phyloP scores from a whole-genome alignment of 2,888 invertebrate genomes.

The Caenorhabditis auriculariae region DNA sequence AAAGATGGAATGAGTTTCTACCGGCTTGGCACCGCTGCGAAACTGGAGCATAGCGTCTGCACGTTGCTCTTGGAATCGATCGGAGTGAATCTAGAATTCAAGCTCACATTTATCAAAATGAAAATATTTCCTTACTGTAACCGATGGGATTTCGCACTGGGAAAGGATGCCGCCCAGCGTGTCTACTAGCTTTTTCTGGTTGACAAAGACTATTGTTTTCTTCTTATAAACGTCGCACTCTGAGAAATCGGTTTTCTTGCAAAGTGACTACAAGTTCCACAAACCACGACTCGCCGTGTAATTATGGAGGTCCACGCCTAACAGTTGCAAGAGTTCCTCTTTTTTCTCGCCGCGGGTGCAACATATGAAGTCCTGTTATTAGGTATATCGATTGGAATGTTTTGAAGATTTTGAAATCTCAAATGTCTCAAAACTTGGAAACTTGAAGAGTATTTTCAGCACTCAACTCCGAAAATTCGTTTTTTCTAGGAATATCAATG shows the following conservation, averaged over 20 bases:
- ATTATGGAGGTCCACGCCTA: constrained; percentile 65
- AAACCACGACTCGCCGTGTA: constrained; percentile 22
- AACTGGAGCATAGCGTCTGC: constrained; percentile 79
- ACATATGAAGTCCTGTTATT: constrained; percentile 36
- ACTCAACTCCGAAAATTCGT: too few species aligned
- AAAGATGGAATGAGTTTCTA: too few species aligned
- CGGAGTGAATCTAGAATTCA: constrained; percentile 74
- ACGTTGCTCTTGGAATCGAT: constrained; percentile 69
- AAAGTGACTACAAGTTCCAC: constrained; percentile 1
- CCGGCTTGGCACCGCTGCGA: constrained; percentile 40
- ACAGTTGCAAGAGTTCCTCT: constrained; percentile 74
- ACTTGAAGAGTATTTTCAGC: too few species aligned
- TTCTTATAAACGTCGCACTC: constrained; percentile 31
- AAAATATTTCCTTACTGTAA: constrained; percentile 65
- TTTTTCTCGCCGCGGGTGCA: constrained; percentile 74
- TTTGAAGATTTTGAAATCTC: too few species aligned
- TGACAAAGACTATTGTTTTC: constrained; percentile 79
- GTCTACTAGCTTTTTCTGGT: constrained; percentile 85
- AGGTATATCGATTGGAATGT: too few species aligned
- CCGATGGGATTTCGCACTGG: constrained; percentile 74
- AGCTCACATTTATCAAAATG: too few species aligned
- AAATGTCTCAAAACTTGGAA: too few species aligned
- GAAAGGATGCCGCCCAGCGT: constrained; percentile 82
- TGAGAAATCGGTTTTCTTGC: too few species aligned
- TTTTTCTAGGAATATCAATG: too few species aligned